Base-by-base conservation (phyloP, 2,888 invertebrate genomes). In the Drosophila dives region DNA sequence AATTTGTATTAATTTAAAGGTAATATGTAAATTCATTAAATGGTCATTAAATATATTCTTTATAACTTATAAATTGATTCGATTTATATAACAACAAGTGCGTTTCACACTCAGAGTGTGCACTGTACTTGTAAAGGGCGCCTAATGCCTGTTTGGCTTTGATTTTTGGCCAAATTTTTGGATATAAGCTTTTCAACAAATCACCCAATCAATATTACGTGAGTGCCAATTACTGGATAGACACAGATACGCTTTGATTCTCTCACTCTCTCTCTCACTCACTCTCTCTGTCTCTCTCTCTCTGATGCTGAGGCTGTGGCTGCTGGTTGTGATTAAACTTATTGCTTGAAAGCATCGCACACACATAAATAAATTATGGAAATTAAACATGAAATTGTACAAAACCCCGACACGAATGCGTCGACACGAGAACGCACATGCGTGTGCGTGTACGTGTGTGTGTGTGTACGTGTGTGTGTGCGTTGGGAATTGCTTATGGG, bases 311-410 rank as follows among this genome's bases (percentile, higher is more conserved):
- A 4, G n/a, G 38, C 48, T 64, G 59, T 49, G 58, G 75, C 50
- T 73, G 72, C 59, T 66, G 64, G 59, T 63, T 77, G 69, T 67
- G 81, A 81, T 86, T 73, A 72, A 79, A 68, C 77, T 64, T 70
- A 77, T 72, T 65, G 62, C 72, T 54, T 56, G 55, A 51, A 51
- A 51, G 50, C 48, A 63, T 48, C 38, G 72, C 65, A 72, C 64
- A 77, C 72, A 73, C 86, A 80, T 83, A 88, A 86, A 88, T 88
- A 88, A 83, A 86, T 85, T 88, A 88, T 85, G 88, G 74, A 86
- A 86, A 88, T 85, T 83, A 86, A 79, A 81, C 79, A 80, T 80
- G 84, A 81, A 88, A 83, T 81, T 85, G 80, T 77, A 78, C 73
- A 84, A 87, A 85, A 73, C 82, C 68, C 75, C 69, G 61, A 70